Base-by-base conservation (phyloP, 35 echinoderm and acorn worm species). In the Apostichopus parvimensis region DNA sequence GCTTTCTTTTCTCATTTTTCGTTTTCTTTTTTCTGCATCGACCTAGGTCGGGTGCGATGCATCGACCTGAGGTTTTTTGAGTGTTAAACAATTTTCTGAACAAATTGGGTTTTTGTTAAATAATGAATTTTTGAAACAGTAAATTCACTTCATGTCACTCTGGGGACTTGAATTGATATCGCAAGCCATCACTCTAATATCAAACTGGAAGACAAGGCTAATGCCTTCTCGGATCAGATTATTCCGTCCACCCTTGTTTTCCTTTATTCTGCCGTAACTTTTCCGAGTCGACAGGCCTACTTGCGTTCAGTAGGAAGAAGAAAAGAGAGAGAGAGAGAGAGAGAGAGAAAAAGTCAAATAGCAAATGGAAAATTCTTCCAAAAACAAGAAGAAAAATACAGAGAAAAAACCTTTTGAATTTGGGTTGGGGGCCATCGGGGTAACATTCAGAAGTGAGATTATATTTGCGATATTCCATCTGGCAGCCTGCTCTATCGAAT, bases 121-220 rank as follows among this genome's bases (percentile, higher is more conserved):
- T 88, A 88, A 88, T 88, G 86, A 88, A 88, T 88, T 88, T 88
- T 88, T 88, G 86, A 88, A 88, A 66, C 86, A 88, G 86, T 72
- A 88, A 88, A 88, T 88, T 88, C 68, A 73, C 68, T 72, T 88
- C 86, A 88, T 88, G 86, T 64, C 86, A 88, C 86, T 73, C 86
- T 72, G 8, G 86, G 86, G 86, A 88, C 60, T 66, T 52, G 61
- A 73, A 66, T 66, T 73, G 86, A 88, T 88, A 88, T 88, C 86
- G 54, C 86, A 72, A 52, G 18, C 57, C 60, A 88, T 88, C 86
- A 88, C 62, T 88, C 62, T 73, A 54, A 73, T 22, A 88, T 72
- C 86, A 52, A 64, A 66, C 68, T 52, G 23, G 13, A 73, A 72
- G 86, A 72, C 61, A 73, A 88, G 86, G 61, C 68, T 88, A 88